A percentile compares a stretch with the other conserved stretches of the same genome.
Conservation (phyloP, 2,888 invertebrate genomes). For the Chouioia cunea region DNA sequence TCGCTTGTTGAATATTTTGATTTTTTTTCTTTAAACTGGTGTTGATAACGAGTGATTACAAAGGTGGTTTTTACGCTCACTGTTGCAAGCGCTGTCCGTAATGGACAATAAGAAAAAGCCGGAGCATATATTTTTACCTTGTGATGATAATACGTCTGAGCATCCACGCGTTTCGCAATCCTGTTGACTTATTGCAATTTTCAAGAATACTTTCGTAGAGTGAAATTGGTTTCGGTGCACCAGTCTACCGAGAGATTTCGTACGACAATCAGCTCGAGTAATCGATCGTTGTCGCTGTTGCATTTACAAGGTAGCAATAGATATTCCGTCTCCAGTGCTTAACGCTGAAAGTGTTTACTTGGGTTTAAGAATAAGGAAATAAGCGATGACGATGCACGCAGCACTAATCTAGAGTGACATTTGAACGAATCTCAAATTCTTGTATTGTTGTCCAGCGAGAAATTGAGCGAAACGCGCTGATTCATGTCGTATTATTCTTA, state of each 20-base stretch:
- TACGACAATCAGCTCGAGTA: not conserved
- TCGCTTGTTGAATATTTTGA: conserved; percentile 15
- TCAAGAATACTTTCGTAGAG: conserved; percentile 1
- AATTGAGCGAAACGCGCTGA: not conserved
- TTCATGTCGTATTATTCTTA: not conserved
- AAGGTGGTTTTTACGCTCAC: not conserved
- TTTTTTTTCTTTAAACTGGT: conserved; percentile 9
- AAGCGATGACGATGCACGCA: not conserved
- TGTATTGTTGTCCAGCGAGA: not conserved
- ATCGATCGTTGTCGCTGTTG: not conserved
- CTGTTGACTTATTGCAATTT: conserved; percentile 6
- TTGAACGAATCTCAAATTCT: not conserved
- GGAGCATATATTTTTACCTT: not conserved
- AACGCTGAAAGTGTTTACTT: not conserved
- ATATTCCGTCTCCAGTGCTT: not conserved
- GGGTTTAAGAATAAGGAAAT: conserved; percentile 15
- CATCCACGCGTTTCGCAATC: too few relatives aligned
- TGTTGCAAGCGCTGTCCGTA: too few relatives aligned
- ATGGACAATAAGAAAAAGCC: too few relatives aligned
- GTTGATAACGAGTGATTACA: conserved; percentile 14
- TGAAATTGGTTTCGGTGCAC: conserved; percentile 1
- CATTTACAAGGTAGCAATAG: conserved; percentile 5
- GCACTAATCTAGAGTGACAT: not conserved
- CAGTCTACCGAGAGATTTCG: not conserved
- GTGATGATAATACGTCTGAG: not conserved